Conservation (phyloP, 2,797 vertebrate species). For the Darevskia mixta region DNA sequence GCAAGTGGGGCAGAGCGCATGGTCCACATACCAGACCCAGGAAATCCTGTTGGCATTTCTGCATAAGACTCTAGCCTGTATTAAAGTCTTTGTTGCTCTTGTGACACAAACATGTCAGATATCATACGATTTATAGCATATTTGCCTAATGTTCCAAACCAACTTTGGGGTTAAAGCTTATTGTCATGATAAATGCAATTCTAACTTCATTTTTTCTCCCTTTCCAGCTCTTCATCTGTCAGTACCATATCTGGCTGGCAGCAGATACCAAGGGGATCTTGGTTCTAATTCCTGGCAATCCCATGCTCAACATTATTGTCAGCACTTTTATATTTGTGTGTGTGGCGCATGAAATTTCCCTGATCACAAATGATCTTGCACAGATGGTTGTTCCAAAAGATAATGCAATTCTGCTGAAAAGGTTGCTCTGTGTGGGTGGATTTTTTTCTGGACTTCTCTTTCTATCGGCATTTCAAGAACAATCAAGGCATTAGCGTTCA, state of each 20-base stretch:
- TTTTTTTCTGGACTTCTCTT: conserved; percentile 85
- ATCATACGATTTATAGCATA: background rate
- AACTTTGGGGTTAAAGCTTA: background rate
- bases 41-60: no score
- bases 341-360: conserved; percentile 95
- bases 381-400: conserved; percentile 97
- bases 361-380: conserved; percentile 96
- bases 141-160: background rate
- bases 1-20: no score
- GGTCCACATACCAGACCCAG: no score
- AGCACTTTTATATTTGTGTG: conserved; percentile 99
- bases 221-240: conserved; percentile 96
- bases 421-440: conserved; percentile 82
- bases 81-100: background rate
- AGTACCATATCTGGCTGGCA: conserved; percentile 98
- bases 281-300: conserved; percentile 94
- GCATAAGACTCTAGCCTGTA: background rate
- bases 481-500: conserved; percentile 69
- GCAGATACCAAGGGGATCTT: conserved; percentile 97
- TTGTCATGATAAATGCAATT: background rate
- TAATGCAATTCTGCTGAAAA: conserved; percentile 87
- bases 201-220: conserved; percentile 40
- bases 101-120: background rate
- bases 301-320: conserved; percentile 92
- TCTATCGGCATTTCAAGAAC: conserved; percentile 80